Conservation (phyloP, 1,140 invertebrate species). For the Eueides isabella region DNA sequence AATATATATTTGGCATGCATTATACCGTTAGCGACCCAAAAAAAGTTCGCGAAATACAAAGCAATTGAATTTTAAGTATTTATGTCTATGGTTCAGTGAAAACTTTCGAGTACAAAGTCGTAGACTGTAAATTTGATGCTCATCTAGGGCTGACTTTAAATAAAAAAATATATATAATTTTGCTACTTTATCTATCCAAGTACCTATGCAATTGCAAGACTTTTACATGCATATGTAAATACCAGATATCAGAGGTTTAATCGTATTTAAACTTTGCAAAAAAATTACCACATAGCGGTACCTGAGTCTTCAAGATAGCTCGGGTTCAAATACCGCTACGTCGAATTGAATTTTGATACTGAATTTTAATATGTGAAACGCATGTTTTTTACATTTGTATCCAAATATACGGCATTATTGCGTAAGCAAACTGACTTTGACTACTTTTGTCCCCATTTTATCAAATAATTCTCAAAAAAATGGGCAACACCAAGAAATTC, state of each 20-base stretch:
- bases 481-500: no score
- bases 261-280: not conserved
- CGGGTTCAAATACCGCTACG: conserved; percentile 7
- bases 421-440: no score
- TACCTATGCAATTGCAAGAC: not conserved
- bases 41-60: conserved; percentile 29
- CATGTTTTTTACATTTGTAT: not conserved
- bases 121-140: not conserved
- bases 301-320: not conserved
- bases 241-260: not conserved
- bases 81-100: not conserved
- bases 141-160: no score
- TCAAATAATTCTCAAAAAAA: no score
- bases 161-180: no score
- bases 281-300: not conserved
- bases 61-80: conserved; percentile 34
- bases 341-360: not conserved
- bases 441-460: no score
- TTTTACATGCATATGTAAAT: not conserved
- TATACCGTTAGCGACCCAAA: conserved; percentile 41
- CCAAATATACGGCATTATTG: not conserved
- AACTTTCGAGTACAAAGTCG: not conserved
- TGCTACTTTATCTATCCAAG: no score
- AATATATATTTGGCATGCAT: conserved; percentile 28
- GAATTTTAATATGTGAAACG: conserved; percentile 10